Evolutionary conservation across 2,113 vertebrate genomes (phyloP).

Genomic region (Dromiciops gliroides): DNA sequence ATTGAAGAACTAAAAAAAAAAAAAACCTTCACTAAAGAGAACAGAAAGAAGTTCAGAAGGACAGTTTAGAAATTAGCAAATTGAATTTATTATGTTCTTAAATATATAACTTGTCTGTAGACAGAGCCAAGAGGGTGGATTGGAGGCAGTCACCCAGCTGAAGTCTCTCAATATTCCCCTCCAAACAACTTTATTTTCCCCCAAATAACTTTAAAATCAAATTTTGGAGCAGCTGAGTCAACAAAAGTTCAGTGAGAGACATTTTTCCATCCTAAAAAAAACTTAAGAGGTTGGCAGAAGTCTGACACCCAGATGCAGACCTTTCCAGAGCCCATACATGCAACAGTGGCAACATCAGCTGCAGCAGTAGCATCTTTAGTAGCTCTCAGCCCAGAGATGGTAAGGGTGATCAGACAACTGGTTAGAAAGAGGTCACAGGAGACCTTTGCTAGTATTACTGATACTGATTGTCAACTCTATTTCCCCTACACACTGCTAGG

Average conservation of each 20-base stretch:
- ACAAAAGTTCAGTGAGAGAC: too few species aligned
- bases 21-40: not conserved
- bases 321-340: not conserved
- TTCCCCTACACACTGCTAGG: not conserved
- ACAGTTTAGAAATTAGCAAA: not conserved
- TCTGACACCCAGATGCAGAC: not conserved
- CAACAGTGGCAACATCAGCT: not conserved
- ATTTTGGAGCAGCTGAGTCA: not conserved
- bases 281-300: not conserved
- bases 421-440: not conserved
- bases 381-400: not conserved
- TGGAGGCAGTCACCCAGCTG: not conserved
- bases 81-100: not conserved
- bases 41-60: not conserved
- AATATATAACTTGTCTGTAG: not conserved
- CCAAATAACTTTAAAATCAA: too few species aligned
- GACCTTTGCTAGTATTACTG: not conserved
- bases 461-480: not conserved
- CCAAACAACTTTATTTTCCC: too few species aligned
- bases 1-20: not conserved
- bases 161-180: too few species aligned
- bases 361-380: not conserved
- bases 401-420: not conserved
- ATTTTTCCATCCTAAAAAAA: too few species aligned
- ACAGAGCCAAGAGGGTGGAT: not conserved